Percentiles rank a stretch among this genome's conserved stretches.
These are phyloP conservation scores for Limosa lapponica DNA, from an alignment of 2,797 vertebrate species.

Conservation along the genomic window DNA sequence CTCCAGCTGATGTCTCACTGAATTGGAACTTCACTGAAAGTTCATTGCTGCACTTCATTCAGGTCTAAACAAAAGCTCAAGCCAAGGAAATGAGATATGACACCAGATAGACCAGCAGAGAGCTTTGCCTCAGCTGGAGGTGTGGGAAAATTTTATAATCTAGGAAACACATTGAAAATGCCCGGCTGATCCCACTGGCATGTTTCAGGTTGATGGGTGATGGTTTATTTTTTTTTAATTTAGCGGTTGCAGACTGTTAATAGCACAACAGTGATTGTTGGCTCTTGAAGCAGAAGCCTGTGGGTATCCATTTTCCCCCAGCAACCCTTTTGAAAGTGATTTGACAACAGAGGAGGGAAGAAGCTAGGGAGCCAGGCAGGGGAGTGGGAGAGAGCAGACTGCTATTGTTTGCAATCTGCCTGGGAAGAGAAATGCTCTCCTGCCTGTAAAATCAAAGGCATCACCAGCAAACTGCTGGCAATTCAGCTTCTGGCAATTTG, in stretches of 20 bases:
- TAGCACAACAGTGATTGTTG: background rate
- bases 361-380: background rate
- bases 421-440: constrained; percentile 22
- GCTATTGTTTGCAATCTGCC: constrained; percentile 25
- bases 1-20: background rate
- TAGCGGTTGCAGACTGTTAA: background rate
- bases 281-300: background rate
- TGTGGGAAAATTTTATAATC: background rate
- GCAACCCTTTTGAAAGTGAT: background rate
- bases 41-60: background rate
- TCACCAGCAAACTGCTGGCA: constrained; percentile 25
- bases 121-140: constrained; percentile 34
- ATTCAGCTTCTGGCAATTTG: constrained; percentile 23
- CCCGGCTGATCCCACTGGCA: background rate
- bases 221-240: background rate
- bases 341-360: background rate
- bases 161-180: background rate
- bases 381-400: background rate
- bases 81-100: background rate
- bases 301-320: background rate
- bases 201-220: background rate
- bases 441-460: constrained; percentile 41
- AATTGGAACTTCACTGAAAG: background rate
- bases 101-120: background rate
- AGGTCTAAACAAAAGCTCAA: constrained; percentile 13